Base-by-base conservation (phyloP, 2,113 vertebrate genomes). In the Tragelaphus strepsiceros region DNA sequence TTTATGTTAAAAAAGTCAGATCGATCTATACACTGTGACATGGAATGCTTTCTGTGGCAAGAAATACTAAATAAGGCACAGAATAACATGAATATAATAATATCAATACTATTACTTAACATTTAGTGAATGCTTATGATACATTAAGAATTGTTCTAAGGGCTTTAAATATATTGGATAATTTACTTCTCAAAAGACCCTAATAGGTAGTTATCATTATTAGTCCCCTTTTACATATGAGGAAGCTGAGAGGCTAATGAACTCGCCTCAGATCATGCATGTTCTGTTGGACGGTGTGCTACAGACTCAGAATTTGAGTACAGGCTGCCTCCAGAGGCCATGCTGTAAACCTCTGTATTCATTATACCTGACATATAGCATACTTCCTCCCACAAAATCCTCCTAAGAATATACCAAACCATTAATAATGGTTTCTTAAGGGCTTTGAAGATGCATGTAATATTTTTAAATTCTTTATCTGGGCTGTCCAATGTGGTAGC, bases 391-490 rank as follows among this genome's bases (percentile, higher is more conserved):
- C 10, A 28, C 24, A 39, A 90, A 83, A 64, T 26, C 74, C 14
- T 35, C 53, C 14, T 51, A 62, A 87, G 46, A 90, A 39, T 6
- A 74, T 53, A 59, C n/a, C 39, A 78, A 84, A n/a, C 26, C 9
- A 58, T 43, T 91, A 95, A 58, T 22, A 93, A n/a, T 83, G 19
- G 15, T 88, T 97, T 97, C 54, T 93, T 87, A 86, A 14, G 51
- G 32, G 13, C 10, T 94, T 96, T 84, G 53, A 90, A 85, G 21
- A 77, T 91, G 51, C 64, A 86, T 95, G 43, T 28, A 15, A 77
- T 14, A 78, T 14, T 89, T 87, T 88, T 35, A 87, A 87, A 88
- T 86, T 96, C 49, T 95, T 26, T 82, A 51, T 85, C 61, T 93
- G 43, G 74, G 28, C 4, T 71, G 26, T 71, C 22, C 78, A 94